Evolutionary conservation across 2,113 vertebrate species (phyloP).

Genomic region (Rafetus swinhoei): DNA sequence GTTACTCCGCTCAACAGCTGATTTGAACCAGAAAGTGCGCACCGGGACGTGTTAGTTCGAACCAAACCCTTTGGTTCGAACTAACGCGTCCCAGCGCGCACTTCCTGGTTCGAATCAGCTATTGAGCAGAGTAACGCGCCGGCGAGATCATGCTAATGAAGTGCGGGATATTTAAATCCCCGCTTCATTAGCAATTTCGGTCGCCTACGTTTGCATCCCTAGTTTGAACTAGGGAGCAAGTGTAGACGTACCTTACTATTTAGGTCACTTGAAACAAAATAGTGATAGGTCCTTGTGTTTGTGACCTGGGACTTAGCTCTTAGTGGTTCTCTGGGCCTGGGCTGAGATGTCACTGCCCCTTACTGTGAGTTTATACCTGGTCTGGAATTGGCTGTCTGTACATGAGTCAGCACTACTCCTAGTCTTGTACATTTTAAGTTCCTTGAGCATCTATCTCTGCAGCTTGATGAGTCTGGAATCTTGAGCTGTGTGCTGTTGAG

Average conservation of each 20-base stretch:
- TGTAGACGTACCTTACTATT: not conserved
- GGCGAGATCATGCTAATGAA: too few species aligned
- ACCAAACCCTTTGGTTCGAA: too few species aligned
- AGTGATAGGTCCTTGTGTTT: not conserved
- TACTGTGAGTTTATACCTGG: not conserved
- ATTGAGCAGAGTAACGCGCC: too few species aligned
- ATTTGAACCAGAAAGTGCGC: too few species aligned
- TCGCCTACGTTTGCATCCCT: too few species aligned
- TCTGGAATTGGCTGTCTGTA: not conserved
- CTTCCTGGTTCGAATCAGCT: too few species aligned
- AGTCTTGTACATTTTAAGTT: not conserved
- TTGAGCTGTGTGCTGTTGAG: conserved; percentile 30
- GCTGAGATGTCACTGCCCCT: not conserved
- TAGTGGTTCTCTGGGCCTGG: not conserved
- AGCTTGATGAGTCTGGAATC: conserved; percentile 6
- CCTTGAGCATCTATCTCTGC: not conserved
- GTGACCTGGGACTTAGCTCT: conserved; percentile 3
- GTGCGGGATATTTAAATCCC: too few species aligned
- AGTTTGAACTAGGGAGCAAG: too few species aligned
- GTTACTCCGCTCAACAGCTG: too few species aligned
- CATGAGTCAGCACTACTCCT: not conserved
- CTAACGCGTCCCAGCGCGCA: too few species aligned
- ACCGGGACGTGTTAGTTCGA: too few species aligned
- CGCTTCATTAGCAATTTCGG: too few species aligned
- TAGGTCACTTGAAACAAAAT: conserved; percentile 39